phyloP scores from a whole-genome alignment of 2,888 invertebrate genomes.

The Brachyptera putata region DNA sequence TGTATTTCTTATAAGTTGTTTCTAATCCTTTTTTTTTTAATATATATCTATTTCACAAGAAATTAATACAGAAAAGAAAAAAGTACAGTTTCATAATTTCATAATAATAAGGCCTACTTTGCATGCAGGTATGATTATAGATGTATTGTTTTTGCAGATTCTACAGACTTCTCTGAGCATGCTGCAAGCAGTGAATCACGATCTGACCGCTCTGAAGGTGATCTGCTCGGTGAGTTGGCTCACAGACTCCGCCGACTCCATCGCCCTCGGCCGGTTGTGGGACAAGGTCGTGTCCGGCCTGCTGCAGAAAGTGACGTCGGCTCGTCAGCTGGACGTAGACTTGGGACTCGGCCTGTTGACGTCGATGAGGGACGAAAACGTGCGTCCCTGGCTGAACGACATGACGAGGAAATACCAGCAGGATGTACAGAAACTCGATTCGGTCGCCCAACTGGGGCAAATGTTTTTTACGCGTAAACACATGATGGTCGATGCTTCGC shows the following conservation, averaged over 20 bases:
- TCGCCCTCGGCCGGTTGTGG: constrained; percentile 33
- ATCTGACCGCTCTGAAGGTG: constrained; percentile 38
- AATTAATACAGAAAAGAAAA: too few relatives aligned
- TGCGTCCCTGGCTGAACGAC: constrained; percentile 37
- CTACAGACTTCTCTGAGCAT: constrained; percentile 27
- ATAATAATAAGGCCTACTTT: too few relatives aligned
- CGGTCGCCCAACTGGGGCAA: not conserved
- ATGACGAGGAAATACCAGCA: constrained; percentile 33
- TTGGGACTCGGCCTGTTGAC: constrained; percentile 43
- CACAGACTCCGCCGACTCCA: constrained; percentile 39
- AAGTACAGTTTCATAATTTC: too few relatives aligned
- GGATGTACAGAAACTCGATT: not conserved
- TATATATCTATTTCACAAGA: too few relatives aligned
- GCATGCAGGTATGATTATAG: too few relatives aligned
- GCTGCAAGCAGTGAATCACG: constrained; percentile 37
- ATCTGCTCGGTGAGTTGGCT: constrained; percentile 36
- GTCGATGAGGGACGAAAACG: constrained; percentile 38
- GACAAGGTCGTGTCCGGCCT: constrained; percentile 36
- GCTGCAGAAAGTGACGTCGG: constrained; percentile 42
- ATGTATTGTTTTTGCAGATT: constrained; percentile 19
- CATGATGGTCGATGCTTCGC: not conserved
- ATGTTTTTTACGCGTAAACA: not conserved
- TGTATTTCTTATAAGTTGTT: too few relatives aligned
- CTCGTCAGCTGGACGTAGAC: constrained; percentile 42
- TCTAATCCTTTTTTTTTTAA: too few relatives aligned